These are phyloP conservation scores for Eulacestoma nigropectus DNA, from an alignment of 2,113 vertebrate genomes.

Conservation along the genomic window DNA sequence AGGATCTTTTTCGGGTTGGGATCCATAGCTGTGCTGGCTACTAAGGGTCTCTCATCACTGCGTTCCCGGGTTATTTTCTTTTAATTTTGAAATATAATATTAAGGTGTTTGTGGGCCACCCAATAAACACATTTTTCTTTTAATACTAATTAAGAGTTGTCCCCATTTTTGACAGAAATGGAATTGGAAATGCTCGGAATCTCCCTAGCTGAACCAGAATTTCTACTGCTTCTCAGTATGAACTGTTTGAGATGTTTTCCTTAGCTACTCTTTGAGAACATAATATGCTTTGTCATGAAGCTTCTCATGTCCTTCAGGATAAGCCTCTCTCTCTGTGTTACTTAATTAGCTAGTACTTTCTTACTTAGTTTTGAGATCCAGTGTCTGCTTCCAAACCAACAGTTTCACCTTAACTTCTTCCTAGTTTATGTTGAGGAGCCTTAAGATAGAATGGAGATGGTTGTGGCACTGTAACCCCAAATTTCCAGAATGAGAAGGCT, in stretches of 20 bases:
- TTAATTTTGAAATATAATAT: too few relatives aligned
- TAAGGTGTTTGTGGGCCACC: too few relatives aligned
- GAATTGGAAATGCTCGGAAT: not conserved
- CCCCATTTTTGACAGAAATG: too few relatives aligned
- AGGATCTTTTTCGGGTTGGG: too few relatives aligned
- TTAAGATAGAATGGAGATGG: not conserved
- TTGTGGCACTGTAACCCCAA: not conserved
- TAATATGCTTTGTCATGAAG: not conserved
- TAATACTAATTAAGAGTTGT: too few relatives aligned
- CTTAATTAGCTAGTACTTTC: not conserved
- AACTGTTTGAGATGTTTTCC: not conserved
- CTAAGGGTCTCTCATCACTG: too few relatives aligned
- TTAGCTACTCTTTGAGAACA: not conserved
- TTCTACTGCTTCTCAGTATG: not conserved
- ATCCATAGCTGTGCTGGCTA: too few relatives aligned
- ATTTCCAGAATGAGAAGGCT: not conserved
- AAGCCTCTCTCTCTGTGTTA: not conserved
- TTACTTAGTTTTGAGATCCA: not conserved
- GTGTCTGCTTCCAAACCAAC: not conserved
- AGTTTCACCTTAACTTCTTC: not conserved
- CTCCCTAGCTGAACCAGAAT: not conserved
- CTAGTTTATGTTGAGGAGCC: not conserved
- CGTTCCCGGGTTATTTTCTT: too few relatives aligned
- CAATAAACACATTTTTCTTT: too few relatives aligned
- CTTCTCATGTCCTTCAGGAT: not conserved